Evolutionary conservation across 1,140 invertebrate species (phyloP).

Genomic region (Dermatophagoides farinae): DNA sequence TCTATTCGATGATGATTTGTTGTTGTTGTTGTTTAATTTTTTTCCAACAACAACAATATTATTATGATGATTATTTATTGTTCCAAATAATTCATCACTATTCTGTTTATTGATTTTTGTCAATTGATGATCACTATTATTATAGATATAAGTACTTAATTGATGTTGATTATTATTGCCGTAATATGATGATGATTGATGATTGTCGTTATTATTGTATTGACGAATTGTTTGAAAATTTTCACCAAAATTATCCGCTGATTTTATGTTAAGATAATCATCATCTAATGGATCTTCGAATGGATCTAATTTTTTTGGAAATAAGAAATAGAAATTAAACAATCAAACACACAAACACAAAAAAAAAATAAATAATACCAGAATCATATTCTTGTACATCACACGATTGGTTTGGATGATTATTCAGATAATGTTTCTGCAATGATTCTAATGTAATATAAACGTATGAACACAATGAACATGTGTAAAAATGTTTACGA

Average conservation of each 20-base stretch:
- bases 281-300: not conserved
- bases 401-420: not conserved
- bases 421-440: not conserved
- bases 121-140: not conserved
- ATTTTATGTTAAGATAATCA: not conserved
- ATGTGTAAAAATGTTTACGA: constrained; percentile 7
- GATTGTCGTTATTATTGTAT: not conserved
- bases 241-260: too few species aligned
- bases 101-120: too few species aligned
- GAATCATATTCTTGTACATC: not conserved
- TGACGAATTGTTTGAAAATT: too few species aligned
- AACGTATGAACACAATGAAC: not conserved
- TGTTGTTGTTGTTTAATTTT: too few species aligned
- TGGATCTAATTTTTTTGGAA: not conserved
- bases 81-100: too few species aligned
- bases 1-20: too few species aligned
- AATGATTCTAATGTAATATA: not conserved
- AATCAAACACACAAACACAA: too few species aligned
- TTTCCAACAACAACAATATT: too few species aligned
- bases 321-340: too few species aligned
- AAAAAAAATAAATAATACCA: not conserved
- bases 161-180: not conserved
- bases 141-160: not conserved
- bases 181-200: not conserved
- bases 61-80: too few species aligned